Base-by-base conservation (phyloP, 2,797 vertebrate species). In the Enteromius paludinosus region DNA sequence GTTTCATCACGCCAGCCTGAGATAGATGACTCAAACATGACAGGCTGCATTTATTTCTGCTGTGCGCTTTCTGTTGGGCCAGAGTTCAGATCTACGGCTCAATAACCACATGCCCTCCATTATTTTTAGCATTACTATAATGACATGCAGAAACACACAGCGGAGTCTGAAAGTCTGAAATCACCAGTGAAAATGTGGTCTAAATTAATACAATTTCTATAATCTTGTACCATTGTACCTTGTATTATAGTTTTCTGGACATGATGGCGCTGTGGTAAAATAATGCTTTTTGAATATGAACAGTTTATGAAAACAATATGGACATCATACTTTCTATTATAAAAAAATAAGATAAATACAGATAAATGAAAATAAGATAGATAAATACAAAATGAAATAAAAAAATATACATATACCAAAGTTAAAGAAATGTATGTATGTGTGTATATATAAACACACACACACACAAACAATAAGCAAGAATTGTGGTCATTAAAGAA, bases 1-100 rank as follows among this genome's bases (percentile, higher is more conserved):
- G 71, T 83, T 83, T 84, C 80, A 88, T 87, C 83, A 75, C 66
- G 54, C 80, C 41, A 59, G 59, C 33, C 78, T 15, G 74, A 84
- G 79, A 41, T 71, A 78, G 69, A 49, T 54, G 35, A 71, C 56
- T 83, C 81, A 73, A 86, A 84, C 71, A 78, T 79, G 80, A 65
- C 74, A 74, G 66, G 38, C 80, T 79, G 82, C 78, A 83, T 78
- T 82, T 83, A 64, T 71, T 78, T 81, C 69, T 72, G 59, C 41
- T 12, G 56, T 73, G 69, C 49, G 28, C 69, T 72, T 81, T 81
- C 68, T 71, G 18, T 72, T 35, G 41, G 79, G 79, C 62, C 43
- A 72, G 30, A 81, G 41, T 69, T 38, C 49, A 30, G 41, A 76
- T 47, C 81, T 77, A 52, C 20, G 69, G 20, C n/a, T 35, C 20